Percentiles rank a stretch among this genome's conserved stretches.
Evolutionary conservation across 2,888 invertebrate species (phyloP).

Genomic region (Dichetophora obliterata): DNA sequence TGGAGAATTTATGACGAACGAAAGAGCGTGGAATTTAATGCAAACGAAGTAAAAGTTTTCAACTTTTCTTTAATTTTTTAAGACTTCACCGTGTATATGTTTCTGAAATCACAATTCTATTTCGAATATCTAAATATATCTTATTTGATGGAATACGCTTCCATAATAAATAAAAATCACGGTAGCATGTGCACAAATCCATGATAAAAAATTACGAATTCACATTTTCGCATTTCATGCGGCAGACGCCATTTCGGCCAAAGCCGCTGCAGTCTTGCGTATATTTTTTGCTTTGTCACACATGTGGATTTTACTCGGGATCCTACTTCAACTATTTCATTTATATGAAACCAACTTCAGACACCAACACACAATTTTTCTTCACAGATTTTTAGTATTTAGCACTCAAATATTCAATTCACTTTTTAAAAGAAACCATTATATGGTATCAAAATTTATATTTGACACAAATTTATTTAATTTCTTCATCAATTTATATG

Average conservation of each 20-base stretch:
- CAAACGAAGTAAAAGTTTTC: not conserved
- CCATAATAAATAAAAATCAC: not conserved
- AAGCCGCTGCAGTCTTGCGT: not conserved
- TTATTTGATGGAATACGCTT: not conserved
- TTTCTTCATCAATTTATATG: conserved; percentile 32
- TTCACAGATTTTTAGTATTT: not conserved
- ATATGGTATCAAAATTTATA: not conserved
- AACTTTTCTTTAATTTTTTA: not conserved
- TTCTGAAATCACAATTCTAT: too few species aligned
- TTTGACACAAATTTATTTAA: conserved; percentile 34
- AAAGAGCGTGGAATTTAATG: conserved; percentile 9
- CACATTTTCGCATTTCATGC: conserved; percentile 21
- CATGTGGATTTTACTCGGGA: not conserved
- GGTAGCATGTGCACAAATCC: not conserved
- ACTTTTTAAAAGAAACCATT: not conserved
- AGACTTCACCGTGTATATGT: not conserved
- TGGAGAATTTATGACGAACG: conserved; percentile 53
- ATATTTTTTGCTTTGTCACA: conserved; percentile 14
- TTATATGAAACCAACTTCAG: not conserved
- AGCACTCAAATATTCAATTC: not conserved
- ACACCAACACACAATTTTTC: not conserved
- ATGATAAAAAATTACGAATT: conserved; percentile 2
- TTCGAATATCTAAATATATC: not conserved
- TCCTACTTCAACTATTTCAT: not conserved
- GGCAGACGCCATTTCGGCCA: conserved; percentile 32